phyloP scores from a whole-genome alignment of 2,888 invertebrate species.

The Agrotis segetum region DNA sequence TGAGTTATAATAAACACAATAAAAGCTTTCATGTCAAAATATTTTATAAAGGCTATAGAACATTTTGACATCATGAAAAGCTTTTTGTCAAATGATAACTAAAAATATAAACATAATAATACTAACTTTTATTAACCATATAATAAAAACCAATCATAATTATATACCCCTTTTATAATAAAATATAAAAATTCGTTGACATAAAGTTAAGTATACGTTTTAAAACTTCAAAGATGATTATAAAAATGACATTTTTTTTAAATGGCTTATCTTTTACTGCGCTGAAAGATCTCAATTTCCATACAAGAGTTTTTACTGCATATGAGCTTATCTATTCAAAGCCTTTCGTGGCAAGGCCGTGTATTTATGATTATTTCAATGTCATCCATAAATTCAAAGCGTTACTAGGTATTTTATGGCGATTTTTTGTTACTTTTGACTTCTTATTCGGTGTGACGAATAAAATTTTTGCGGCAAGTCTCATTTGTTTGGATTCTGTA shows the following conservation, averaged over 20 bases:
- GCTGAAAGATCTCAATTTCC: constrained; percentile 2
- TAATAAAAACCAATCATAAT: constrained; percentile 16
- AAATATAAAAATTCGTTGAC: not conserved
- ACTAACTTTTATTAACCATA: constrained; percentile 39
- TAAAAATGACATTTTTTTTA: not conserved
- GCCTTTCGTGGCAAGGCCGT: not conserved
- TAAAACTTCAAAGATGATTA: constrained; percentile 11
- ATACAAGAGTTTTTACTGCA: constrained; percentile 26
- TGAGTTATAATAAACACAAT: constrained; percentile 36
- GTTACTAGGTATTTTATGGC: not conserved
- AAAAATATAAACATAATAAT: constrained; percentile 24
- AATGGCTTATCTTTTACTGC: not conserved
- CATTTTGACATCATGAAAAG: no score
- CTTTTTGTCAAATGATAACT: constrained; percentile 25
- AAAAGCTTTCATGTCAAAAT: constrained; percentile 40
- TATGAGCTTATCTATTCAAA: constrained; percentile 5
- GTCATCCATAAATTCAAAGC: not conserved
- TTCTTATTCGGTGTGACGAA: not conserved
- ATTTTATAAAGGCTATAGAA: constrained; percentile 6
- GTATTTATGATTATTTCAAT: not conserved
- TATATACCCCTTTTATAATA: constrained; percentile 28
- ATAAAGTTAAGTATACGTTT: constrained; percentile 23
- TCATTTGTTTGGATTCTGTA: not conserved
- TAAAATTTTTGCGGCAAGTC: no score
- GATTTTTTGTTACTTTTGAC: not conserved